These are phyloP conservation scores for Eciton burchellii DNA, from an alignment of 1,140 invertebrate species.

Conservation along the genomic window DNA sequence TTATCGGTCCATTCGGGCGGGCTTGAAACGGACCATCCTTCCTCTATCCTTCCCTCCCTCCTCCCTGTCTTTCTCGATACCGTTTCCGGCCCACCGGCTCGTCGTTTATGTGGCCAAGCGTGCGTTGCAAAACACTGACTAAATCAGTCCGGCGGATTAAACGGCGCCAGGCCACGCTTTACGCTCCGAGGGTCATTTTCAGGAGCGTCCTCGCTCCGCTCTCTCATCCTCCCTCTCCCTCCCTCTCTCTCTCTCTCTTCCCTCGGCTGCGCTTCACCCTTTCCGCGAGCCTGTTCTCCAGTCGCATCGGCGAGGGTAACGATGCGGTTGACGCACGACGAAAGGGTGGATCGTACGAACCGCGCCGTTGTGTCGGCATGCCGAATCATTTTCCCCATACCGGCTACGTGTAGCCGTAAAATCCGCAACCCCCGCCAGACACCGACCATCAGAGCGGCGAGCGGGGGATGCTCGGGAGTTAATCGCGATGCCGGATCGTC, in stretches of 20 bases:
- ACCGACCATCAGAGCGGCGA: not conserved
- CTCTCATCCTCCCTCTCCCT: not conserved
- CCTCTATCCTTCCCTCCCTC: too few species aligned
- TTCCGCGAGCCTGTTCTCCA: slow-evolving; percentile 45
- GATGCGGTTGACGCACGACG: slow-evolving; percentile 69
- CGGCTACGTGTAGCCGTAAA: slow-evolving; percentile 1
- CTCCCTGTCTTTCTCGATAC: not conserved
- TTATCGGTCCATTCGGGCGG: slow-evolving; percentile 36
- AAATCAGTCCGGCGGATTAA: slow-evolving; percentile 36
- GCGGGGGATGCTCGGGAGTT: not conserved
- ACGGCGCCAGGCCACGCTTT: slow-evolving; percentile 17
- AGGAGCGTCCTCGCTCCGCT: not conserved
- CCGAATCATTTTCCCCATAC: slow-evolving; percentile 35
- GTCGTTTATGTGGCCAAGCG: not conserved
- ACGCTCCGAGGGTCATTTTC: slow-evolving; percentile 24
- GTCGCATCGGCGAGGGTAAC: slow-evolving; percentile 64
- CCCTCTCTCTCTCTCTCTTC: not conserved
- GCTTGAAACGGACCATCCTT: not conserved
- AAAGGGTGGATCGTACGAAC: slow-evolving; percentile 53
- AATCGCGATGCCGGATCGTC: slow-evolving; percentile 48
- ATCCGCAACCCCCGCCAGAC: not conserved
- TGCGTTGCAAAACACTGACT: slow-evolving; percentile 1
- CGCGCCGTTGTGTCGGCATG: slow-evolving; percentile 10
- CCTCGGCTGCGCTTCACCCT: not conserved
- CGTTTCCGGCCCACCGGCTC: not conserved